Base-by-base conservation (phyloP, 2,888 invertebrate species). In the Physocephala rufipes region DNA sequence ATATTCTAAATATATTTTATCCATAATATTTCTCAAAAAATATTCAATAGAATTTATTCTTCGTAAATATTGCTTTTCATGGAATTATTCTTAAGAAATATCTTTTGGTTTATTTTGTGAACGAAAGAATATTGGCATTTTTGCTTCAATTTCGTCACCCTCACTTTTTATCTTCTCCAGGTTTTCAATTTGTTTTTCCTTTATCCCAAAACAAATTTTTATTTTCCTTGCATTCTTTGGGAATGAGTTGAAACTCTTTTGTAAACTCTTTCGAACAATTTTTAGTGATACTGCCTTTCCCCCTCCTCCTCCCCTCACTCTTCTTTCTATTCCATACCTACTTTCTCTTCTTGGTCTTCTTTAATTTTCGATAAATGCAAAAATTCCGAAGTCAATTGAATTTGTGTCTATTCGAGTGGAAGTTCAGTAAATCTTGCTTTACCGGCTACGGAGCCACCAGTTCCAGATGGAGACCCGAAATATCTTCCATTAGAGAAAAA, bases 321-420 rank as follows among this genome's bases (percentile, higher is more conserved):
- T n/a, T n/a, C 2, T 21, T 21, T 26, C 5, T 3, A 21, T 55
- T n/a, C 55, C n/a, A 24, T 26, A 21, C 13, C 24, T 26, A 5
- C 21, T n/a, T 1, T 3, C n/a, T 21, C 36, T 59, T 30, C 19
- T 30, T 59, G 9, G 2, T 59, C 30, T 30, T 21, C 19, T n/a
- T 36, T 30, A 4, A 55, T 55, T 55, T 36, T 4, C 53, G 24
- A 61, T 19, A 43, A 63, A 47, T 63, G 59, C 59, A 49, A 51
- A 71, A 74, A 78, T 79, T 74, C 76, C 78, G 75, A 74, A 76
- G 70, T 73, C 75, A 76, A 79, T 79, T 79, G 78, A 77, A 78
- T 78, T 78, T 77, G 71, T 78, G 79, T 73, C 75, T 75, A 77
- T 77, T 78, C 74, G 76, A 76, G 79, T 75, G 76, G 67, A 72